Percentiles rank a stretch among this genome's conserved stretches.
Evolutionary conservation across 2,113 vertebrate genomes (phyloP).

Genomic region (Erythrocercus mccallii): DNA sequence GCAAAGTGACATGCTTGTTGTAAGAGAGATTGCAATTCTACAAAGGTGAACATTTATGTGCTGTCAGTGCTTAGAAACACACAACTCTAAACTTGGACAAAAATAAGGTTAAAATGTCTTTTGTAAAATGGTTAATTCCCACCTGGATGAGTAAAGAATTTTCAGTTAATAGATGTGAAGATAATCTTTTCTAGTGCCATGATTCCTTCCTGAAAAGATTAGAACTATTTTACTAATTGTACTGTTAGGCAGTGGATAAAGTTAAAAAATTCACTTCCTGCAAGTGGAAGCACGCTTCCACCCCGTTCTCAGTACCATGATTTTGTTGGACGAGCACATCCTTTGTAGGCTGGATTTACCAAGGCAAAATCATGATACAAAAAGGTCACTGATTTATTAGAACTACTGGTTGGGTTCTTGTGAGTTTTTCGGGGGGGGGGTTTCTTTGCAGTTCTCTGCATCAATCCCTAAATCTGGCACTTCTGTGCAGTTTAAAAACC

Average conservation of each 20-base stretch:
- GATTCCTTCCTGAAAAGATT: neutral
- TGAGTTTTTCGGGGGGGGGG: accelerated
- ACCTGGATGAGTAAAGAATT: neutral
- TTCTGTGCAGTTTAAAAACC: neutral
- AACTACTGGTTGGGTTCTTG: neutral
- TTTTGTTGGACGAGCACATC: neutral
- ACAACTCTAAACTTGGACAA: neutral
- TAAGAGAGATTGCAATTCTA: neutral
- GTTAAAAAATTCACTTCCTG: neutral
- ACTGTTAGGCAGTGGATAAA: neutral
- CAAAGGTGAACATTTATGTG: neutral
- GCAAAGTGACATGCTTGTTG: neutral
- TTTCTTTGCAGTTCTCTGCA: no score
- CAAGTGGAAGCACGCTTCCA: neutral
- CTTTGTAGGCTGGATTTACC: neutral
- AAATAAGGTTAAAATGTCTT: neutral
- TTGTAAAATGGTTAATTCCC: neutral
- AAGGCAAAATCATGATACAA: neutral
- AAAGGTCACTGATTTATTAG: neutral
- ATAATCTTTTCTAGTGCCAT: neutral
- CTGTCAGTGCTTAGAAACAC: neutral
- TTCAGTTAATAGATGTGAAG: neutral
- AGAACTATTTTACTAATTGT: neutral
- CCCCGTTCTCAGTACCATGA: neutral
- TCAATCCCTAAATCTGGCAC: neutral